These are phyloP conservation scores for Aleiodes testaceus DNA, from an alignment of 2,888 invertebrate genomes.

Conservation along the genomic window DNA sequence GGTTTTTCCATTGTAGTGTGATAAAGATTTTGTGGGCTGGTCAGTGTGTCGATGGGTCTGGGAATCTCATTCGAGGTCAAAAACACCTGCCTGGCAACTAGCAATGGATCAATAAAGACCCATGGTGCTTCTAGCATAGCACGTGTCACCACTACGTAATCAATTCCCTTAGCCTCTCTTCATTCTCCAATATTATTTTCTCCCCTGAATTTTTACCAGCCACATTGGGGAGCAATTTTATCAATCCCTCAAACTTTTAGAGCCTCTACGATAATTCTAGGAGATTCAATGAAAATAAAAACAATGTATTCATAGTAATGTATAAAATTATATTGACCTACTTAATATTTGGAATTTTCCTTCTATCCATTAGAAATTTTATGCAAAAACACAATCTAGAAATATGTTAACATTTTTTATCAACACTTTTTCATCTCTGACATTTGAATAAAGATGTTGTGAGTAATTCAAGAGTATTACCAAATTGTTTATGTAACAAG, in stretches of 20 bases:
- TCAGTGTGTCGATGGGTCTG: constrained; percentile 44
- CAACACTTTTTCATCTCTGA: constrained; percentile 9
- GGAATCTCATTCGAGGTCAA: constrained; percentile 25
- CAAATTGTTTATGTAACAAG: constrained; percentile 30
- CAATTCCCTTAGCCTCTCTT: constrained; percentile 20
- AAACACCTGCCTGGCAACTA: constrained; percentile 41
- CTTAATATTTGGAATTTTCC: too few relatives aligned
- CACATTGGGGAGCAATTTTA: constrained; percentile 15
- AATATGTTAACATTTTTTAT: too few relatives aligned
- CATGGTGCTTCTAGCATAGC: constrained; percentile 21
- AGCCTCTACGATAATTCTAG: not conserved
- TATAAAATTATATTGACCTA: too few relatives aligned
- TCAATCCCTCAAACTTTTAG: constrained; percentile 13
- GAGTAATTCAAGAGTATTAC: constrained; percentile 3
- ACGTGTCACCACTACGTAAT: constrained; percentile 40
- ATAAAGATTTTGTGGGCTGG: constrained; percentile 20
- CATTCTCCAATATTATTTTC: not conserved
- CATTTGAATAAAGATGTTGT: constrained; percentile 14
- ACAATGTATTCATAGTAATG: too few relatives aligned
- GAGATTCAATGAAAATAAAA: too few relatives aligned
- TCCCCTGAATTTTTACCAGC: not conserved
- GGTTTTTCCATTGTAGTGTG: too few relatives aligned
- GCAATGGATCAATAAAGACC: constrained; percentile 40
- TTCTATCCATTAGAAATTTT: too few relatives aligned
- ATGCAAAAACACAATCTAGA: too few relatives aligned